Base-by-base conservation (phyloP, 1,140 invertebrate genomes). In the Pteromalus puparum region DNA sequence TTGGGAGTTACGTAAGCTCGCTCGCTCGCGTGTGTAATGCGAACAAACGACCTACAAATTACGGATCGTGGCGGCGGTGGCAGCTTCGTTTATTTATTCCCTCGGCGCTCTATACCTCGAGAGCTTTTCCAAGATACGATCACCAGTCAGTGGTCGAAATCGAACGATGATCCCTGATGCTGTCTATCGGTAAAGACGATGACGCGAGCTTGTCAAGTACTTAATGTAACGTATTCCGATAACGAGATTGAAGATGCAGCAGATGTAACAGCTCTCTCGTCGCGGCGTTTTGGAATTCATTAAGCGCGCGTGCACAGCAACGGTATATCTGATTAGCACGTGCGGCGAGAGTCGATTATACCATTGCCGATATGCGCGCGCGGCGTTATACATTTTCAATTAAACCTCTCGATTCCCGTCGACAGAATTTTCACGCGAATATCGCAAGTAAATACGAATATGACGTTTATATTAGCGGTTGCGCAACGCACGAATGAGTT, bases 41-140 rank as follows among this genome's bases (percentile, higher is more conserved):
- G 88, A 90, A 89, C 89, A 86, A 90, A 90, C 87, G 90, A 90
- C 89, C 90, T 91, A 91, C 89, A 91, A 91, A 91, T 91, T 89
- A 87, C 88, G 84, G 30, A 34, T 61, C 53, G 53, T 21, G 21
- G 53, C 53, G 46, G 46, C 42, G 42, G 42, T 18, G 48, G 15
- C 18, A 61, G 86, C 86, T 89, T 89, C 84, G 85, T 86, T 88
- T 88, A 18, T 87, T 87, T 87, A 87, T 86, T 87, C 87, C 68
- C 72, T 70, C 61, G 53, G 7, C 7, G 21, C 53, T 18, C 15
- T 53, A 0, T 53, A 53, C 1, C 13, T 18, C 13, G 18, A 53
- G 48, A 18, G 13, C 15, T 21, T 53, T 18, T 53, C 13, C 13
- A 53, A 53, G 48, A 53, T 53, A 5, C 12, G 12, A 4, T 2